Conservation (phyloP, 2,113 vertebrate species). For the Gobiocypris rarus region DNA sequence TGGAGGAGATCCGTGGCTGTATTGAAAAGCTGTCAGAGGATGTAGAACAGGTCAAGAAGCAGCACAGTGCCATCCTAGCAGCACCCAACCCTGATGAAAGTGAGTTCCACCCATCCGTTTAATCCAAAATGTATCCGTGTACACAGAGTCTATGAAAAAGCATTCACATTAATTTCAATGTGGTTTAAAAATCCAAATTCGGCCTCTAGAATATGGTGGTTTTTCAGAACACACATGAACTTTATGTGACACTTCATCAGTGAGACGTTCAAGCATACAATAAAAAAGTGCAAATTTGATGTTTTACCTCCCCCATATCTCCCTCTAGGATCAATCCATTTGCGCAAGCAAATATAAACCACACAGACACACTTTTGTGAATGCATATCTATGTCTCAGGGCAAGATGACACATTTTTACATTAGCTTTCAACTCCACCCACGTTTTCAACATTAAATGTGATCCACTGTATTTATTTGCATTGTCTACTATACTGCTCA, state of each 20-base stretch:
- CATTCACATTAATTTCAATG: background rate
- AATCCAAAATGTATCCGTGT: background rate
- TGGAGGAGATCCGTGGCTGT: slow-evolving; percentile 91
- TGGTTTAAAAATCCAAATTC: background rate
- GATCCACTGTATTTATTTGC: background rate
- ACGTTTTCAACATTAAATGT: background rate
- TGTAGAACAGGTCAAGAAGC: slow-evolving; percentile 93
- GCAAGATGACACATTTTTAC: background rate
- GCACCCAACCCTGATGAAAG: slow-evolving; percentile 93
- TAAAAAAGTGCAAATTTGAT: background rate
- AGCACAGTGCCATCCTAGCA: slow-evolving; percentile 92
- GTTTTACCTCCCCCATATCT: background rate
- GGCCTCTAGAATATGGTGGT: background rate
- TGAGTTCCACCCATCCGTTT: slow-evolving; percentile 69
- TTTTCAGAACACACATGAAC: background rate
- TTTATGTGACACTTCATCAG: background rate
- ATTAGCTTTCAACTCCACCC: slow-evolving; percentile 14
- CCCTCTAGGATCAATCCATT: background rate
- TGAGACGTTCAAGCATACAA: background rate
- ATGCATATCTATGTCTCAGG: slow-evolving; percentile 24
- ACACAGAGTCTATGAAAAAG: background rate
- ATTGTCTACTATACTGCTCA: background rate
- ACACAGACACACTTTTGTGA: background rate
- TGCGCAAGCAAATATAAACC: background rate
- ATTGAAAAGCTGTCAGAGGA: slow-evolving; percentile 93